These are phyloP conservation scores for Parazoanthus darwini DNA, from an alignment of 92 coral and sea anemone species.

Conservation along the genomic window DNA sequence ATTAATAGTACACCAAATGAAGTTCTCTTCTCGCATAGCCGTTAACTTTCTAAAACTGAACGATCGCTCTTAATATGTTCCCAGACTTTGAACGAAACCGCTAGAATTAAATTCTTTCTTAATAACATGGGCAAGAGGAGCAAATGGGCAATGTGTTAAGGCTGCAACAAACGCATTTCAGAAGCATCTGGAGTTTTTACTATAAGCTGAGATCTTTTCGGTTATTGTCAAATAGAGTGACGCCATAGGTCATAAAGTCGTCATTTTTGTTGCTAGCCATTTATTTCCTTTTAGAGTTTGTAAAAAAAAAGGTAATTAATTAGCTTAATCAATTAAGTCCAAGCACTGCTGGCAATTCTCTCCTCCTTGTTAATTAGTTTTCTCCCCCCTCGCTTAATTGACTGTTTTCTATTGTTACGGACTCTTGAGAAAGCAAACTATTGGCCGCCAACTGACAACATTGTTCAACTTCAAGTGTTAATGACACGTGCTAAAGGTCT, in stretches of 20 bases:
- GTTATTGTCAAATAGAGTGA: slow-evolving; percentile 25
- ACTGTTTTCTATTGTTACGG: slow-evolving; percentile 49
- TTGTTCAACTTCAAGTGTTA: slow-evolving; percentile 52
- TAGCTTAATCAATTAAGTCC: slow-evolving; percentile 63
- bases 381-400: slow-evolving; percentile 79
- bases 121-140: background rate
- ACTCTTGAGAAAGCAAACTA: slow-evolving; percentile 48
- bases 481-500: slow-evolving; percentile 80
- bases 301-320: slow-evolving; percentile 58
- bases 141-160: background rate
- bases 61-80: background rate
- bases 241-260: slow-evolving; percentile 43
- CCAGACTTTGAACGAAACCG: background rate
- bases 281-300: slow-evolving; percentile 43
- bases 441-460: slow-evolving; percentile 61
- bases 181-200: background rate
- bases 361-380: slow-evolving; percentile 86
- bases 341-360: slow-evolving; percentile 81
- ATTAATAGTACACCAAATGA: slow-evolving; percentile 26
- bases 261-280: slow-evolving; percentile 38
- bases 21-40: background rate
- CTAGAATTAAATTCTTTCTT: background rate
- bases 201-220: slow-evolving; percentile 11
- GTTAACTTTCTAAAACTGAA: background rate
- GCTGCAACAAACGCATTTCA: background rate